A percentile compares a stretch with the other conserved stretches of the same genome.
phyloP scores from a whole-genome alignment of 2,888 invertebrate species.

The Drosophila picticornis region DNA sequence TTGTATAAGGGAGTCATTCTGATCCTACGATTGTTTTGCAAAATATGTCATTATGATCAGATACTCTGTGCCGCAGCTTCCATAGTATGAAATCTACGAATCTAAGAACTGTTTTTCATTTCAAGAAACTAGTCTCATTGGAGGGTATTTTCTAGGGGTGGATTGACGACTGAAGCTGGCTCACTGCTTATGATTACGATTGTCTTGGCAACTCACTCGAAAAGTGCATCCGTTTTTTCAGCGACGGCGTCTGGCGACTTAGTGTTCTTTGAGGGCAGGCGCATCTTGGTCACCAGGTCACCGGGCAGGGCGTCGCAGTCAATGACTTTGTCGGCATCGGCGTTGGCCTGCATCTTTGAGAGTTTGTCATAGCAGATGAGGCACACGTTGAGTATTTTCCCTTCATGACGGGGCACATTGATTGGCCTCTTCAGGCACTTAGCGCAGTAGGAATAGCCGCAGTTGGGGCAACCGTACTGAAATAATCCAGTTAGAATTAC shows the following conservation, averaged over 20 bases:
- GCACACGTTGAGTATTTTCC: slow-evolving; percentile 89
- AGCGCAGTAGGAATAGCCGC: slow-evolving; percentile 93
- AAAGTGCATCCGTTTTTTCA: slow-evolving; percentile 54
- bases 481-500: slow-evolving; percentile 15
- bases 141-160: neutral
- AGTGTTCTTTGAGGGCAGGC: slow-evolving; percentile 45
- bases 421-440: slow-evolving; percentile 92
- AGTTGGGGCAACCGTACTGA: slow-evolving; percentile 93
- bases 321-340: slow-evolving; percentile 69
- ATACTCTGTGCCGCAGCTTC: neutral
- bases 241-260: slow-evolving; percentile 37
- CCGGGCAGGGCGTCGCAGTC: slow-evolving; percentile 86
- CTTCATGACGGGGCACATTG: slow-evolving; percentile 87
- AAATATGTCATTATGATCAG: neutral
- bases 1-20: neutral
- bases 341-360: slow-evolving; percentile 69
- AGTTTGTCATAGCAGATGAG: slow-evolving; percentile 85
- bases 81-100: neutral
- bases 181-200: neutral
- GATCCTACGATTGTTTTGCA: neutral
- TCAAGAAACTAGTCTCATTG: neutral
- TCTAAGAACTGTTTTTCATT: neutral
- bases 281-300: slow-evolving; percentile 65
- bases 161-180: neutral
- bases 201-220: slow-evolving; percentile 48